These are phyloP conservation scores for Sminthopsis crassicaudata DNA, from an alignment of 2,113 vertebrate genomes.

Conservation along the genomic window DNA sequence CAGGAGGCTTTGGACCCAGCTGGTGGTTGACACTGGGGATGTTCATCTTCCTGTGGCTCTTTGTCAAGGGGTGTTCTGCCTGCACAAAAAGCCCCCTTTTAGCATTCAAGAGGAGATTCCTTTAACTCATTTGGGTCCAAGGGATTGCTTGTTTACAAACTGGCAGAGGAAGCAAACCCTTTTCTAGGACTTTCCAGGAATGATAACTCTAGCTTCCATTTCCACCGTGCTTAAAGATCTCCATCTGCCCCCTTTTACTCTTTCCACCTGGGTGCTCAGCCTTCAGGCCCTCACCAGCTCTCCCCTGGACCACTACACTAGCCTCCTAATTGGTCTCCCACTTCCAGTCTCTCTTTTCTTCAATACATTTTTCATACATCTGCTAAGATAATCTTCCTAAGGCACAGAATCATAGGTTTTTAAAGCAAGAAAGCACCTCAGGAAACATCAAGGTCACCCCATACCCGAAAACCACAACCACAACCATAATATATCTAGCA, in stretches of 20 bases:
- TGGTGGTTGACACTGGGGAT: conserved; percentile 81
- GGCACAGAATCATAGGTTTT: neutral
- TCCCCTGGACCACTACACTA: neutral
- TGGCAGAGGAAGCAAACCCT: conserved; percentile 58
- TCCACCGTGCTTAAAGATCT: accelerated
- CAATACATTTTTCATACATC: neutral
- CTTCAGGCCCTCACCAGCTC: neutral
- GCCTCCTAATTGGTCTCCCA: neutral
- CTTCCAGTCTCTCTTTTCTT: neutral
- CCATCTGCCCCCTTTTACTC: neutral
- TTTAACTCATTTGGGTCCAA: conserved; percentile 76
- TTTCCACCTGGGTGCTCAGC: neutral
- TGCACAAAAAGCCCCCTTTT: conserved; percentile 78
- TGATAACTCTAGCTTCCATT: neutral
- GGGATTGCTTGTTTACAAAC: conserved; percentile 65
- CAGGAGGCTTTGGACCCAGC: conserved; percentile 76
- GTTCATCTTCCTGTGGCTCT: conserved; percentile 82
- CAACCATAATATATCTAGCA: neutral
- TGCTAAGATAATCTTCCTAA: neutral
- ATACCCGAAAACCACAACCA: neutral
- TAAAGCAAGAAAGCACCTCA: neutral
- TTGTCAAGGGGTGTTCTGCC: conserved; percentile 76
- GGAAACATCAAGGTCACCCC: neutral
- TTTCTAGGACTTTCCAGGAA: conserved; percentile 49
- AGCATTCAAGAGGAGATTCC: conserved; percentile 77